Evolutionary conservation across 2,888 invertebrate genomes (phyloP).

Genomic region (Neoaliturus tenellus): DNA sequence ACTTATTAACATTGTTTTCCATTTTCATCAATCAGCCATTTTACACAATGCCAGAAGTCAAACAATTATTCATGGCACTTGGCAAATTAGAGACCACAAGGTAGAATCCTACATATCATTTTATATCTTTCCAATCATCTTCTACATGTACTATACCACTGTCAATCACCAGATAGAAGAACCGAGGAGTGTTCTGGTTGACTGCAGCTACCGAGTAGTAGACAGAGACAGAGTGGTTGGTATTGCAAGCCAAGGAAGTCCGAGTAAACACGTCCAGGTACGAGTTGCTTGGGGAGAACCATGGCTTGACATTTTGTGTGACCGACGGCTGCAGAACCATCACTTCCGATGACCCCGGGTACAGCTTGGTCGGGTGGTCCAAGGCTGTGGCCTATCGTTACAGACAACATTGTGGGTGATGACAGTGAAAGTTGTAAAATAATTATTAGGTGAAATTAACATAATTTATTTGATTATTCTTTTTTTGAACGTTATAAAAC

Average conservation of each 20-base stretch:
- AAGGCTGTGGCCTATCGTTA: conserved; percentile 24
- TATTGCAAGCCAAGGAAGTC: conserved; percentile 40
- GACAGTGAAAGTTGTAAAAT: too few species aligned
- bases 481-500: too few species aligned
- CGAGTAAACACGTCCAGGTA: conserved; percentile 55
- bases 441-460: too few species aligned
- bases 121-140: too few species aligned
- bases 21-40: too few species aligned
- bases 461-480: too few species aligned
- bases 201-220: conserved; percentile 50
- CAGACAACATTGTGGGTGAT: too few species aligned
- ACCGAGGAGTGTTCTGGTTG: conserved; percentile 36
- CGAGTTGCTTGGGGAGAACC: conserved; percentile 53
- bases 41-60: too few species aligned
- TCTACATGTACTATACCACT: background rate
- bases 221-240: conserved; percentile 25
- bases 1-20: too few species aligned
- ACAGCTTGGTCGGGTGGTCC: conserved; percentile 44
- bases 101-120: too few species aligned
- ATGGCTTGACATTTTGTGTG: conserved; percentile 45
- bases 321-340: conserved; percentile 51
- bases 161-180: conserved; percentile 52
- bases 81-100: too few species aligned
- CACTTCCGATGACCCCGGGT: conserved; percentile 34
- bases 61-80: too few species aligned